Conservation (phyloP, 2,888 invertebrate genomes). For the Coelinius sp. region DNA sequence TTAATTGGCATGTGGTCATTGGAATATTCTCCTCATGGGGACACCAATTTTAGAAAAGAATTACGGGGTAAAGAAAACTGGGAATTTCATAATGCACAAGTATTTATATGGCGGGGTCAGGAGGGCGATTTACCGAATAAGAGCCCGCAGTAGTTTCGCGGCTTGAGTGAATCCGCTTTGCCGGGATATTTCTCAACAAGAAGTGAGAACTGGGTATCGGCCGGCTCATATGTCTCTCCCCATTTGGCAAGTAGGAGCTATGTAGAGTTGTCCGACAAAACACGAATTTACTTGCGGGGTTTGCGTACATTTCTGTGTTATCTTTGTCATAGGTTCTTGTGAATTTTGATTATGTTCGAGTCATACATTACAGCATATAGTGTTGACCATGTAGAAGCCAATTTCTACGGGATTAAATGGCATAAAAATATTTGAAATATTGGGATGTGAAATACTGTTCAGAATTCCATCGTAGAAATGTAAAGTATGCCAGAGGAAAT, state of each 20-base stretch:
- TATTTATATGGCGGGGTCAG: constrained; percentile 44
- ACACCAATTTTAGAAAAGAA: constrained; percentile 2
- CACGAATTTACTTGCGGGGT: constrained; percentile 24
- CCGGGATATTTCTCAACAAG: constrained; percentile 26
- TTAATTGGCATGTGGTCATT: constrained; percentile 52
- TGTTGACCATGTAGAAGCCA: background rate
- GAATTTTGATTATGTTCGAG: background rate
- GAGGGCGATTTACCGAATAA: constrained; percentile 43
- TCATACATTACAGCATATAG: background rate
- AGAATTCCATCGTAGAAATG: too few relatives aligned
- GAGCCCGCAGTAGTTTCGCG: constrained; percentile 45
- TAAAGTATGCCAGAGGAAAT: too few relatives aligned
- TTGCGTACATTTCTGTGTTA: background rate
- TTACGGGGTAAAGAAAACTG: constrained; percentile 2
- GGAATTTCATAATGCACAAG: constrained; percentile 45
- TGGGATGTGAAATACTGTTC: too few relatives aligned
- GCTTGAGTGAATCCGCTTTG: constrained; percentile 39
- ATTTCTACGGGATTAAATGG: background rate
- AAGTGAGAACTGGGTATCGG: constrained; percentile 22
- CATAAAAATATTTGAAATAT: background rate
- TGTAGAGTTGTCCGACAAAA: constrained; percentile 29
- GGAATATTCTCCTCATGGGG: constrained; percentile 53
- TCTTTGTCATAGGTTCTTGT: background rate
- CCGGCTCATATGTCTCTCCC: constrained; percentile 14
- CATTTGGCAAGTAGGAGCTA: constrained; percentile 12